Evolutionary conservation across 2,888 invertebrate species (phyloP), one percentile per base, ranked within the genome.

Genomic region (Thyatira batis): DNA sequence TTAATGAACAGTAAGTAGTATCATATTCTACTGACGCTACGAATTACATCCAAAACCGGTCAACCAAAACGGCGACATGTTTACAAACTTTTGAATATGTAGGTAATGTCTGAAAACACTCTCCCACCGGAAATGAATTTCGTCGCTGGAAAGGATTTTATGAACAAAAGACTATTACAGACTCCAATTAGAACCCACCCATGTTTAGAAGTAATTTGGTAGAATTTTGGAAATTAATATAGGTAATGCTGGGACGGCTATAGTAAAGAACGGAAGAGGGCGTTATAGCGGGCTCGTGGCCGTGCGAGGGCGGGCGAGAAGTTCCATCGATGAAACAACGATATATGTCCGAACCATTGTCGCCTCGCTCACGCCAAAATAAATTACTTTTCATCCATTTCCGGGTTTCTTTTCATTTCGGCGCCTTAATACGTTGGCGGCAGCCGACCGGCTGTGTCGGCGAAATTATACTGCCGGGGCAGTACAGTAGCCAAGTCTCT

Each of bases 301-400:
- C 8, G 17, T 17, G 60, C 57, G 60, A 50, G 21, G 45, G 54
- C 48, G 49, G 57, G 48, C 28, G 39, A 39, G 17, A 13, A 33
- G 3, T 17, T 17, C 17, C 39, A n/a, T 2, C 8, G 13, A n/a
- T 17, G 39, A 44, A 61, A 61, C 50, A 58, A 62, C 61, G 56
- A 63, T 70, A 61, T 53, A 46, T 54, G 58, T 61, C 53, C 57
- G 52, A 17, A 28, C 66, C 69, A 76, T 76, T 78, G 76, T 76
- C 78, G 73, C 71, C 66, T 64, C 63, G 69, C 69, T 78, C 71
- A 76, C 72, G 74, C 73, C 76, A 77, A 82, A 82, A 82, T 82
- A 85, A 85, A 85, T 85, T 82, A 84, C 80, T 78, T 86, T 85
- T 80, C 80, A 85, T 85, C 80, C 76, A 84, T 85, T 86, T 84